Conservation (phyloP, 2,888 invertebrate genomes). For the Caenorhabditis wallacei region DNA sequence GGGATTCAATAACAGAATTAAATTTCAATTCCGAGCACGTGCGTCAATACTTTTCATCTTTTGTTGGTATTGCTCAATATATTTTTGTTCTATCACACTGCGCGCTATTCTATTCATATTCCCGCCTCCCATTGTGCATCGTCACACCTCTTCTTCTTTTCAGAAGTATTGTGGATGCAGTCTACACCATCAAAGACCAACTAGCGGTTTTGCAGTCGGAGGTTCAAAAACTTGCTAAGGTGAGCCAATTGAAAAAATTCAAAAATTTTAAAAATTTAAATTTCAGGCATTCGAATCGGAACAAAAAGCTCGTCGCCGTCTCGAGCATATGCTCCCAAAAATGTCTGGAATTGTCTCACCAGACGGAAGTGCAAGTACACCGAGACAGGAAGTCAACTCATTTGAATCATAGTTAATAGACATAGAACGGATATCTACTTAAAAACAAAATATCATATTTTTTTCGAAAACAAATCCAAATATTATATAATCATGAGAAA, state of each 20-base stretch:
- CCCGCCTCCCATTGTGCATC: too few species aligned
- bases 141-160: slow-evolving; percentile 60
- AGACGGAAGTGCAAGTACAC: slow-evolving; percentile 49
- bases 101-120: neutral
- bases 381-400: slow-evolving; percentile 58
- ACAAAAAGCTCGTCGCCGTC: slow-evolving; percentile 85
- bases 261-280: neutral
- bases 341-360: slow-evolving; percentile 52
- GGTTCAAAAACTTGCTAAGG: slow-evolving; percentile 82
- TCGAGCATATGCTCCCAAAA: slow-evolving; percentile 83
- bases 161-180: slow-evolving; percentile 89
- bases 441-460: neutral
- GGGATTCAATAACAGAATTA: too few species aligned
- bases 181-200: slow-evolving; percentile 89
- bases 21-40: neutral
- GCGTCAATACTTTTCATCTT: neutral
- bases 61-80: neutral
- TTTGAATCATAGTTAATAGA: slow-evolving; percentile 30
- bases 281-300: slow-evolving; percentile 87
- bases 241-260: slow-evolving; percentile 5
- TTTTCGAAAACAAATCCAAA: neutral
- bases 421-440: neutral
- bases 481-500: too few species aligned
- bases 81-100: neutral
- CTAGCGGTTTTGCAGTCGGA: slow-evolving; percentile 87